phyloP scores from a whole-genome alignment of 1,140 invertebrate species.

The Drosophila arizonae region DNA sequence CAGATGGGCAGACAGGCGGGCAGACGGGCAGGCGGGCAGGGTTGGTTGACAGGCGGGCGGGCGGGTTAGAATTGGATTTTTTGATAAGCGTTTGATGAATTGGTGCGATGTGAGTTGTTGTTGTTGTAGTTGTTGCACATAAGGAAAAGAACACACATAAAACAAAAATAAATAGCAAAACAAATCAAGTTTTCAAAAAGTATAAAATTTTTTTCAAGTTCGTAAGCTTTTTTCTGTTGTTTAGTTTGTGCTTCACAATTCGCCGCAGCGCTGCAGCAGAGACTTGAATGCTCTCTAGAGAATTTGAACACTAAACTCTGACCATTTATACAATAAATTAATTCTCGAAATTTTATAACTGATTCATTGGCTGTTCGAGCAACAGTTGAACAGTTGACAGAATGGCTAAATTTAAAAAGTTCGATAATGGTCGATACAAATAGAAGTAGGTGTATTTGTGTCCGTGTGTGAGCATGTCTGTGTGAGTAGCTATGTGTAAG shows the following conservation, averaged over 20 bases:
- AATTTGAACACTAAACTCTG: slow-evolving; percentile 6
- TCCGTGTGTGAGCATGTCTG: slow-evolving; percentile 24
- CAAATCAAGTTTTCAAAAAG: slow-evolving; percentile 42
- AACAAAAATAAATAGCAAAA: slow-evolving; percentile 42
- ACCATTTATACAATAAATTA: slow-evolving; percentile 10
- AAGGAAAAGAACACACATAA: slow-evolving; percentile 48
- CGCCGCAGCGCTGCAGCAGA: slow-evolving; percentile 16
- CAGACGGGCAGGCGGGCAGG: slow-evolving; percentile 48
- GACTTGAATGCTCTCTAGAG: slow-evolving; percentile 4
- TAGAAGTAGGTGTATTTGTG: slow-evolving; percentile 20
- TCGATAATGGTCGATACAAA: slow-evolving; percentile 33
- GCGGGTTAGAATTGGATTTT: slow-evolving; percentile 67
- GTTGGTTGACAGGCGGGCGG: slow-evolving; percentile 44
- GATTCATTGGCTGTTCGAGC: slow-evolving; percentile 25
- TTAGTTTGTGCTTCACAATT: slow-evolving; percentile 65
- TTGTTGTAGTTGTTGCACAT: slow-evolving; percentile 43
- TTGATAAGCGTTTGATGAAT: slow-evolving; percentile 73
- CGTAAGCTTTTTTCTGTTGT: slow-evolving; percentile 24
- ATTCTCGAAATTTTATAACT: slow-evolving; percentile 9
- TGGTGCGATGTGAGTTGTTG: slow-evolving; percentile 45
- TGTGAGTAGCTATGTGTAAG: not conserved
- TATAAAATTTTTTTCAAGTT: slow-evolving; percentile 4
- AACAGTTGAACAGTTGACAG: slow-evolving; percentile 43
- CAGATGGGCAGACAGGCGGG: slow-evolving; percentile 24
- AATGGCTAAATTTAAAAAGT: slow-evolving; percentile 64